Conservation (phyloP, 2,888 invertebrate genomes). For the Sthenelais limicola region DNA sequence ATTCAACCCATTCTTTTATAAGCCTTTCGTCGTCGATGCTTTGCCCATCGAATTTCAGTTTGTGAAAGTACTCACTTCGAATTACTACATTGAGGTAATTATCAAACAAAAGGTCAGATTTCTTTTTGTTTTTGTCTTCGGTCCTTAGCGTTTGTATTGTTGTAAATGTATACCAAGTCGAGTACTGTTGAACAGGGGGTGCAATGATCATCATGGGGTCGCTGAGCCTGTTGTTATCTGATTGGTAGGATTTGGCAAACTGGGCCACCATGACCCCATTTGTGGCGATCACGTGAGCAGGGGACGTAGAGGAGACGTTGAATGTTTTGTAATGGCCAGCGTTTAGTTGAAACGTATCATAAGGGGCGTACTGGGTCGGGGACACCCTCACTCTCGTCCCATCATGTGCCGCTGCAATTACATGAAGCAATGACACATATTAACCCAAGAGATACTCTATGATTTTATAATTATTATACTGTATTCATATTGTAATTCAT, state of each 20-base stretch:
- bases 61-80: no score
- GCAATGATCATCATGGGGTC: slow-evolving; percentile 61
- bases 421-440: neutral
- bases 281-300: slow-evolving; percentile 44
- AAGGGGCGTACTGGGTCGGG: neutral
- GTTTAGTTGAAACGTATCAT: neutral
- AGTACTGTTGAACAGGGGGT: slow-evolving; percentile 56
- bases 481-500: no score
- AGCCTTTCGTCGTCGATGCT: slow-evolving; percentile 35
- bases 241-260: slow-evolving; percentile 52
- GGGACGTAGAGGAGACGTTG: slow-evolving; percentile 38
- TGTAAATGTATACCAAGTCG: slow-evolving; percentile 55
- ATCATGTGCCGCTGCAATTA: slow-evolving; percentile 25
- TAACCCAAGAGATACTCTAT: no score
- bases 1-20: neutral
- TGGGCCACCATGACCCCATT: slow-evolving; percentile 55
- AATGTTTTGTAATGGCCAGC: slow-evolving; percentile 44
- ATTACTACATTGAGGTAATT: neutral
- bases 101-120: slow-evolving; percentile 39
- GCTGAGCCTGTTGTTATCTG: slow-evolving; percentile 53
- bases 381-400: slow-evolving; percentile 12
- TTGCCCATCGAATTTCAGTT: no score
- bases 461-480: no score
- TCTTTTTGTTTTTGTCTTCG: slow-evolving; percentile 33
- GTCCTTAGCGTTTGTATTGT: slow-evolving; percentile 50